Evolutionary conservation across 2,888 invertebrate species (phyloP).

Genomic region (Anoncus sp.): DNA sequence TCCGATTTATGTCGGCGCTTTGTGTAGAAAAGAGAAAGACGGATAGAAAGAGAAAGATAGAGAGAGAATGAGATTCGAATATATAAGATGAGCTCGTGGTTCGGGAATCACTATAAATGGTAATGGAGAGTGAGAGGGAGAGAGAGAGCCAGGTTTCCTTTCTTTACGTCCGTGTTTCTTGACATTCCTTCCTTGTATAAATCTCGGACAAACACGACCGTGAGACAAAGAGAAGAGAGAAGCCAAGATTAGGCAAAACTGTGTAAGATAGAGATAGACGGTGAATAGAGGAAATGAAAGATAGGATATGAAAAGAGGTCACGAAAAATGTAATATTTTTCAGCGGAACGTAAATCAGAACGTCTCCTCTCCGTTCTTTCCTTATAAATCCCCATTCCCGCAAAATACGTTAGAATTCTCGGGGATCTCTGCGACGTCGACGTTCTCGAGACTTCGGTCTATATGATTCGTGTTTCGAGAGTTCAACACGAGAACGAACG

Average conservation of each 20-base stretch:
- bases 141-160: constrained; percentile 72
- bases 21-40: not conserved
- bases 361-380: constrained; percentile 56
- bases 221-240: constrained; percentile 55
- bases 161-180: constrained; percentile 52
- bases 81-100: constrained; percentile 70
- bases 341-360: constrained; percentile 77
- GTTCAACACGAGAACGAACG: constrained; percentile 10
- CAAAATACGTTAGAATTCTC: constrained; percentile 18
- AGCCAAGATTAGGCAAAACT: constrained; percentile 54
- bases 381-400: not conserved
- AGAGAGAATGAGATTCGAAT: constrained; percentile 38
- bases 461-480: no score
- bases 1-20: constrained; percentile 55
- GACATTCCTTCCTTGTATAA: constrained; percentile 52
- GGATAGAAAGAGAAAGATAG: not conserved
- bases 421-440: not conserved
- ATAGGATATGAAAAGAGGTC: constrained; percentile 58
- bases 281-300: constrained; percentile 39
- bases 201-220: constrained; percentile 31
- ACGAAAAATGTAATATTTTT: constrained; percentile 80
- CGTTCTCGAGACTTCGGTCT: constrained; percentile 33
- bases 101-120: constrained; percentile 83
- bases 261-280: constrained; percentile 54
- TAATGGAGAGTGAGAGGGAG: constrained; percentile 81